Evolutionary conservation across 2,888 invertebrate genomes (phyloP).

Genomic region (Ophioninae sp.): DNA sequence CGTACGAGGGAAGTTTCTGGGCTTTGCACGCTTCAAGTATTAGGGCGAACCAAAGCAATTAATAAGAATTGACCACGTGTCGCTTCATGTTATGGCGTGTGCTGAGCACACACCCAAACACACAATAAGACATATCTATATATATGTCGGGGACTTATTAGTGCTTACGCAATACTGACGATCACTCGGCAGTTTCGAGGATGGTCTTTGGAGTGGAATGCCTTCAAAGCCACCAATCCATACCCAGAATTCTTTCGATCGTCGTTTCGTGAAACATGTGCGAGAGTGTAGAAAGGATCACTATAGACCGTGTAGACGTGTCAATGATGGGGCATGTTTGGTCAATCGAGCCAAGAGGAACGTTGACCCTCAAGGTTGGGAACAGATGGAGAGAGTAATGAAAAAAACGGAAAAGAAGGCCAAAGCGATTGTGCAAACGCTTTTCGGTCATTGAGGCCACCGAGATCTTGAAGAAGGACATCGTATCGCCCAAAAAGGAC

Average conservation of each 20-base stretch:
- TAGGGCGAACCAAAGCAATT: slow-evolving; percentile 63
- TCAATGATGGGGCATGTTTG: slow-evolving; percentile 32
- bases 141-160: slow-evolving; percentile 4
- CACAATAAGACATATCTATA: not conserved
- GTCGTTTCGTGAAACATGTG: slow-evolving; percentile 37
- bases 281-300: slow-evolving; percentile 26
- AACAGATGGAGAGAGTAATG: not conserved
- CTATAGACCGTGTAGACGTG: slow-evolving; percentile 10
- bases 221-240: not conserved
- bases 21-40: slow-evolving; percentile 48
- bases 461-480: not conserved
- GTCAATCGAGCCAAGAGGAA: slow-evolving; percentile 25
- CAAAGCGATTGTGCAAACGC: slow-evolving; percentile 39
- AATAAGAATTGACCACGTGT: slow-evolving; percentile 72
- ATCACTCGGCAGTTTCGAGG: not conserved
- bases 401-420: slow-evolving; percentile 16
- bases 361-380: slow-evolving; percentile 13
- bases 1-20: slow-evolving; percentile 12
- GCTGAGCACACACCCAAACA: not conserved
- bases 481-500: slow-evolving; percentile 16
- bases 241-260: slow-evolving; percentile 21
- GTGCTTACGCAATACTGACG: not conserved
- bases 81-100: slow-evolving; percentile 56
- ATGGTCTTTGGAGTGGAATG: not conserved
- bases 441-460: slow-evolving; percentile 9